Evolutionary conservation across 2,113 vertebrate species (phyloP).

Genomic region (Chitala chitala): DNA sequence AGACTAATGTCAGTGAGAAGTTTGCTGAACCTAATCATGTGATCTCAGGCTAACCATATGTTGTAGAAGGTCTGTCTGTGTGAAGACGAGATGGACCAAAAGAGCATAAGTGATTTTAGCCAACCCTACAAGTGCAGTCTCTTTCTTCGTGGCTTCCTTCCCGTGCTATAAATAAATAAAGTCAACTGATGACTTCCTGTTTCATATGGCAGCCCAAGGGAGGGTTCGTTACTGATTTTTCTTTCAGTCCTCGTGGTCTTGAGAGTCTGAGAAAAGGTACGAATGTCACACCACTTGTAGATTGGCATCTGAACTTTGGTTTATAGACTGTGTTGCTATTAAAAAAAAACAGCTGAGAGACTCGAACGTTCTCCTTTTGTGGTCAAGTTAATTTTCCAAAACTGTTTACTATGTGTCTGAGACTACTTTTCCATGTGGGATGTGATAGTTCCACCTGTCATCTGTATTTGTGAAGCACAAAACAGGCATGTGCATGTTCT

Average conservation of each 20-base stretch:
- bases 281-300: neutral
- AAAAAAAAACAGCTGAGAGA: too few relatives aligned
- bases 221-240: neutral
- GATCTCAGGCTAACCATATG: neutral
- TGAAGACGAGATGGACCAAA: neutral
- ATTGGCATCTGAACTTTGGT: neutral
- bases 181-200: neutral
- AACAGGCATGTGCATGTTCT: too few relatives aligned
- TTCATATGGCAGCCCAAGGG: neutral
- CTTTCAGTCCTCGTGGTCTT: neutral
- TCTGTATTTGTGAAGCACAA: neutral
- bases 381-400: neutral
- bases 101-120: neutral
- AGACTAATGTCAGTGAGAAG: neutral
- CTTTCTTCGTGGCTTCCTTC: slow-evolving; percentile 14
- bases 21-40: neutral
- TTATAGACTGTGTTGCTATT: too few relatives aligned
- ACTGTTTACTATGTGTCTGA: neutral
- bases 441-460: neutral
- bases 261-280: neutral
- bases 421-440: too few relatives aligned
- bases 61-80: neutral
- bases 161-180: slow-evolving; percentile 15
- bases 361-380: neutral
- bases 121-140: neutral